Evolutionary conservation across 2,888 invertebrate species (phyloP), one percentile per base, ranked within the genome.

Genomic region (Gortyna flavago): DNA sequence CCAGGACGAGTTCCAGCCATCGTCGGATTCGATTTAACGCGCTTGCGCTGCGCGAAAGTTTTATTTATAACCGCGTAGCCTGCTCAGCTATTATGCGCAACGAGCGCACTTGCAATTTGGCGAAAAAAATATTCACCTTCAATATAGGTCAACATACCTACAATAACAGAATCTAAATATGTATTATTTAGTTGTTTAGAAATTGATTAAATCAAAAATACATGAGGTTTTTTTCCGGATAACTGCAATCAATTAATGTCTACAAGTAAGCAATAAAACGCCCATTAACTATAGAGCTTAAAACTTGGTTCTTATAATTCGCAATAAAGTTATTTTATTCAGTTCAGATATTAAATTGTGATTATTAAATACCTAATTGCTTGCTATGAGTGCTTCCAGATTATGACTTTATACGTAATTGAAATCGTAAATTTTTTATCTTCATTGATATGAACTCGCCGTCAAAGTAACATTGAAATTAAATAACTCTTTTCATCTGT

Each of bases 21-120:
- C 93, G 94, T 92, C 92, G 94, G 94, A 94, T 95, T 94, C 96
- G 96, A 95, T 95, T 96, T 96, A 96, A 95, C 95, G 95, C 94
- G 95, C 93, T 95, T 95, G 93, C 93, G 91, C 91, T 89, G 94
- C 92, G 91, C 90, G 94, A 94, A 95, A 94, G 93, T 95, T 95
- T 96, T 96, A 96, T 96, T 96, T 96, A 95, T 95, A 95, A 93
- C 92, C 83, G 83, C 91, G 87, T 91, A 91, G 88, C 87, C 85
- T 89, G 88, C 89, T 91, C 92, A 86, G 86, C 92, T 92, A 94
- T 95, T 94, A 93, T 89, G 87, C 89, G 89, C 89, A 87, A 90
- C 90, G 89, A 86, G 77, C 68, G 75, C 77, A 54, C 13, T 75
- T 77, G 85, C 79, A 82, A 85, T 82, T 86, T 87, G 83, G 75